These are phyloP conservation scores for Alectura lathami DNA, from an alignment of 2,113 vertebrate species.

Conservation along the genomic window DNA sequence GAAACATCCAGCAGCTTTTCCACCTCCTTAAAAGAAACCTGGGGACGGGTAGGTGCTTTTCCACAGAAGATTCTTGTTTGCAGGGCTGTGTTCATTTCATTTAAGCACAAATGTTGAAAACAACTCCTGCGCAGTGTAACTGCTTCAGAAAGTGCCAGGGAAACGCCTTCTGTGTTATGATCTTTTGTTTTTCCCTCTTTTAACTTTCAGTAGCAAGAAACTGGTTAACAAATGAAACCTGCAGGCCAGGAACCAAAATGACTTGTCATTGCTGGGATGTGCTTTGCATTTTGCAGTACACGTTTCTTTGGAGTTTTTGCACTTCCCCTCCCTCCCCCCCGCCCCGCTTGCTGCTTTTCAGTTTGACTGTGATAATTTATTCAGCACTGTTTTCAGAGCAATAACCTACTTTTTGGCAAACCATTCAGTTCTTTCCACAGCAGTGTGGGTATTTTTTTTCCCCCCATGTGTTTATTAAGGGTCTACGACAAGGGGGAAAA, in stretches of 20 bases:
- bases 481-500: conserved; percentile 56
- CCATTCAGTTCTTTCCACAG: conserved; percentile 32
- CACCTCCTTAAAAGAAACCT: neutral
- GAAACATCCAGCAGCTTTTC: neutral
- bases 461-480: conserved; percentile 55
- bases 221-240: conserved; percentile 42
- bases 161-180: conserved; percentile 16
- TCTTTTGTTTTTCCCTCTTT: neutral
- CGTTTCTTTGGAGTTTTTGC: neutral
- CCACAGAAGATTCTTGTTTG: neutral
- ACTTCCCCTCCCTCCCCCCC: neutral
- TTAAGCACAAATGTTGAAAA: conserved; percentile 16
- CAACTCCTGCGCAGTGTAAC: neutral
- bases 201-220: neutral
- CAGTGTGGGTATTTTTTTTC: neutral
- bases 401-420: conserved; percentile 64
- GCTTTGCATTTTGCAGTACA: conserved; percentile 20
- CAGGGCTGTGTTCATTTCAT: neutral
- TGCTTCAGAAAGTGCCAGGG: neutral
- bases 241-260: neutral
- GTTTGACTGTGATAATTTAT: conserved; percentile 60
- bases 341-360: conserved; percentile 42
- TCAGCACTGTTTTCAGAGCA: conserved; percentile 33
- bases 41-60: neutral
- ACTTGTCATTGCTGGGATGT: conserved; percentile 33